Percentiles rank a stretch among this genome's conserved stretches.
Evolutionary conservation across 2,113 vertebrate genomes (phyloP).

Genomic region (Peromyscus maniculatus): DNA sequence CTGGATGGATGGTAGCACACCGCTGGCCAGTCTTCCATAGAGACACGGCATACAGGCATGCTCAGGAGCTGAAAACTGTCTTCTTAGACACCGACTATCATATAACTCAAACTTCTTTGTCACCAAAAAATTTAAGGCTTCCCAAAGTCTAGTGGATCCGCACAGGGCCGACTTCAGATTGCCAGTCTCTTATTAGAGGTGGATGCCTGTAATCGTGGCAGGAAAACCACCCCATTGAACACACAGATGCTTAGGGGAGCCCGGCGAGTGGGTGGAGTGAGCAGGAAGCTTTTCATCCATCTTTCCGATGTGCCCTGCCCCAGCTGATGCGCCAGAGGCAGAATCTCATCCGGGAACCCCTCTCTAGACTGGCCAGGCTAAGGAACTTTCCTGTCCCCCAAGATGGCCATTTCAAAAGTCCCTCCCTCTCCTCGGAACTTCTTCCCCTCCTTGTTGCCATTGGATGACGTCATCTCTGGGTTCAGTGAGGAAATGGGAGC

Average conservation of each 20-base stretch:
- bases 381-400: not conserved
- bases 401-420: not conserved
- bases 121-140: not conserved
- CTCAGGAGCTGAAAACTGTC: not conserved
- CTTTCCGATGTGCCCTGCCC: not conserved
- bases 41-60: accelerated
- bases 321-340: not conserved
- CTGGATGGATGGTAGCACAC: too few relatives aligned
- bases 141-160: not conserved
- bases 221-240: not conserved
- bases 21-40: not conserved
- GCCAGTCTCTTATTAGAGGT: not conserved
- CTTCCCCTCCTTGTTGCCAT: not conserved
- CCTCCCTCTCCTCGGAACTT: not conserved
- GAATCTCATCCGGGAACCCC: not conserved
- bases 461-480: not conserved
- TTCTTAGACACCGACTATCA: not conserved
- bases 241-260: not conserved
- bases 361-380: not conserved
- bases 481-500: not conserved
- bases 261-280: not conserved
- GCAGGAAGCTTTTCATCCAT: accelerated
- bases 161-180: not conserved
- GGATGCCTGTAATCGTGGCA: not conserved
- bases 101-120: not conserved